A percentile compares a stretch with the other conserved stretches of the same genome.
These are phyloP conservation scores for Oncorhynchus keta DNA, from an alignment of 2,113 vertebrate species.

Conservation along the genomic window DNA sequence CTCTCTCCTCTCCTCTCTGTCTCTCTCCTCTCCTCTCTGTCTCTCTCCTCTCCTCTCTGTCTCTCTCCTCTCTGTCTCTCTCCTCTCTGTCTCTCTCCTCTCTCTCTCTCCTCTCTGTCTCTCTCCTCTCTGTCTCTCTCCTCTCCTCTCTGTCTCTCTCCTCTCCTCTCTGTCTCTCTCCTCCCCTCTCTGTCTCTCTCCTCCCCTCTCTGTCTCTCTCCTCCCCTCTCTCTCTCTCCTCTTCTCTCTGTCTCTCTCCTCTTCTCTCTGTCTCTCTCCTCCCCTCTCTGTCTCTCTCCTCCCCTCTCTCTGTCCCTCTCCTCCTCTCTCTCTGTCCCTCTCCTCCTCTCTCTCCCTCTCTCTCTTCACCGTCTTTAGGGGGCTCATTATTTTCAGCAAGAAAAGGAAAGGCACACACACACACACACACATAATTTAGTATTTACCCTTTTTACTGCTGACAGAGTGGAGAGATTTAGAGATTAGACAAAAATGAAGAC, in stretches of 20 bases:
- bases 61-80: too few relatives aligned
- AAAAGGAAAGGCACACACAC: not conserved
- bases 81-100: not conserved
- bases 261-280: constrained; percentile 7
- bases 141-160: not conserved
- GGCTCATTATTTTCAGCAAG: too few relatives aligned
- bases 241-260: too few relatives aligned
- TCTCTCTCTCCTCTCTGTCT: not conserved
- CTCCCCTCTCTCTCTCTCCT: too few relatives aligned
- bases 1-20: not conserved
- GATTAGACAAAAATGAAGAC: too few relatives aligned
- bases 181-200: too few relatives aligned
- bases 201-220: too few relatives aligned
- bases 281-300: constrained; percentile 38
- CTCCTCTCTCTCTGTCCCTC: not conserved
- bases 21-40: constrained; percentile 6
- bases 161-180: constrained; percentile 1
- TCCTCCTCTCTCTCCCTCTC: too few relatives aligned
- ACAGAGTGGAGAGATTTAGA: too few relatives aligned
- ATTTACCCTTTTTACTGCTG: too few relatives aligned
- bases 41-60: too few relatives aligned
- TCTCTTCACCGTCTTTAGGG: too few relatives aligned
- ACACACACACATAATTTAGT: not conserved
- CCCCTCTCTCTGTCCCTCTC: not conserved
- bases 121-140: not conserved